Evolutionary conservation across 2,113 vertebrate genomes (phyloP).

Genomic region (Helogale parvula): DNA sequence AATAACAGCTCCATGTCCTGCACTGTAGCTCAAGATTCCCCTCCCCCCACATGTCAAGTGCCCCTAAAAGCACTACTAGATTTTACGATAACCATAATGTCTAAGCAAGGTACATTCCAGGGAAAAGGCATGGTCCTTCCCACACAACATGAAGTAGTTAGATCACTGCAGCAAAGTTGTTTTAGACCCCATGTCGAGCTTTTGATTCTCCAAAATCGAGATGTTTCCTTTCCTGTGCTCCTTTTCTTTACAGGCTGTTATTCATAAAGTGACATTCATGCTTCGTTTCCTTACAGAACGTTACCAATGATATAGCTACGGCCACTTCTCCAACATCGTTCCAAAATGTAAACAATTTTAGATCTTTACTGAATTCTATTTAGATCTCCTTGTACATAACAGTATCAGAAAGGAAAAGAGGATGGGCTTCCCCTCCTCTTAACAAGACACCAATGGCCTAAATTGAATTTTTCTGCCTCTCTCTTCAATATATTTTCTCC

Average conservation of each 20-base stretch:
- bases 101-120: not conserved
- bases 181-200: not conserved
- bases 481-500: not conserved
- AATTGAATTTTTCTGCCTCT: not conserved
- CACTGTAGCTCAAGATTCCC: not conserved
- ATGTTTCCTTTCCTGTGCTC: not conserved
- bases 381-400: not conserved
- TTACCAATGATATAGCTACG: not conserved
- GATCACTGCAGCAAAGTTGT: not conserved
- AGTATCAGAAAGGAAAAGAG: not conserved
- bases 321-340: conserved; percentile 7
- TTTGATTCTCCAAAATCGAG: not conserved
- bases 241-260: not conserved
- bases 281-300: conserved; percentile 19
- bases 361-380: conserved; percentile 18
- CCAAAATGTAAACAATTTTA: conserved; percentile 11
- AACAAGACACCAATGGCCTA: not conserved
- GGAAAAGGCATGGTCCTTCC: not conserved
- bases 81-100: conserved; percentile 19
- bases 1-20: not conserved
- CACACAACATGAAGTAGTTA: not conserved
- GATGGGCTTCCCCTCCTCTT: not conserved
- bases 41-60: not conserved
- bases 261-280: conserved; percentile 30
- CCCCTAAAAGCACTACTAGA: not conserved